Evolutionary conservation across 2,797 vertebrate species (phyloP), one percentile per base, ranked within the genome.

Genomic region (Pterois miles): DNA sequence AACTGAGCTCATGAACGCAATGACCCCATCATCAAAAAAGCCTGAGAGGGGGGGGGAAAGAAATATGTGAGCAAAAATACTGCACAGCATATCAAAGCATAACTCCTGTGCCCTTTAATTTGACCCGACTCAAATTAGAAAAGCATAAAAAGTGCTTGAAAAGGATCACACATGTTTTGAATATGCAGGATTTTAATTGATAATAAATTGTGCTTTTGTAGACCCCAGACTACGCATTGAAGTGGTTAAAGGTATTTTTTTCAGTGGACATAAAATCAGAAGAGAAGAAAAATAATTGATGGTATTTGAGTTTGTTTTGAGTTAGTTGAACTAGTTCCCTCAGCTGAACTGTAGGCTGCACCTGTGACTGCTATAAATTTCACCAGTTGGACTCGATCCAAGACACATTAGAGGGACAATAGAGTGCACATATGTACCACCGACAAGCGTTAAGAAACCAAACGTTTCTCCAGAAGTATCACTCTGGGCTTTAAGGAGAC

Each of bases 101-200:
- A 85, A 76, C 87, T 86, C 53, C 5, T 71, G 81, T 56, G 77
- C 70, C 81, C 72, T 68, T 78, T 78, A 13, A 46, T 66, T 80
- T 70, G 72, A 87, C 84, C 79, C 74, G 20, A 31, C 54, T 76
- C 77, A 74, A 86, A 84, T 86, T 88, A 91, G 57, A 88, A 84
- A 82, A 80, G 80, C 82, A 86, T 87, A 54, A 91, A 90, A 87
- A 79, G 31, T n/a, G 40, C 58, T 70, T 57, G 38, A 88, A 83
- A 90, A 65, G 66, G 69, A 84, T 83, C 91, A 91, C 93, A 93
- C 81, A 90, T 91, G 90, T 91, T 92, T 90, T 34, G 40, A 89
- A 93, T 92, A 75, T 86, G 81, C 70, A 50, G 82, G 75, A 65
- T 88, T 92, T 92, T 92, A 92, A 91, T 90, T 91, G 87, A 90